phyloP scores from a whole-genome alignment of 2,888 invertebrate species.

The Himalopsyche anomala region DNA sequence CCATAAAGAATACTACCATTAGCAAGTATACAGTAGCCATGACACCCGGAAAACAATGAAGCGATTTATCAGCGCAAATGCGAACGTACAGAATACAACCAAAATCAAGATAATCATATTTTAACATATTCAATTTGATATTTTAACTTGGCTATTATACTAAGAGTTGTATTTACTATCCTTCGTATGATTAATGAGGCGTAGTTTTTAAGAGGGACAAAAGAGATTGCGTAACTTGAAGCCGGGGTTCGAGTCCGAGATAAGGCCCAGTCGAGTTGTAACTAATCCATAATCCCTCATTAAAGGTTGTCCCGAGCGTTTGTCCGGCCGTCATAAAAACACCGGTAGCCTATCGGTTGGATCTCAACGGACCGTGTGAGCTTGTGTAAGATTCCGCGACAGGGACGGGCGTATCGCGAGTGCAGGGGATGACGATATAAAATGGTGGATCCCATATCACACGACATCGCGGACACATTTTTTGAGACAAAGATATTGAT shows the following conservation, averaged over 20 bases:
- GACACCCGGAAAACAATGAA: slow-evolving; percentile 64
- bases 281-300: slow-evolving; percentile 61
- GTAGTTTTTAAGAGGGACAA: slow-evolving; percentile 41
- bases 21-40: slow-evolving; percentile 63
- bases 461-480: slow-evolving; percentile 40
- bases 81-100: slow-evolving; percentile 44
- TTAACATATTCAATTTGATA: slow-evolving; percentile 59
- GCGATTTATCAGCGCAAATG: slow-evolving; percentile 65
- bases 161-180: background rate
- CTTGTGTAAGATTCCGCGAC: slow-evolving; percentile 44
- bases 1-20: slow-evolving; percentile 63
- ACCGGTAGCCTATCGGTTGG: slow-evolving; percentile 61
- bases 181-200: slow-evolving; percentile 51
- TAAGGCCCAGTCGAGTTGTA: slow-evolving; percentile 47
- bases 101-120: slow-evolving; percentile 59
- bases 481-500: slow-evolving; percentile 28
- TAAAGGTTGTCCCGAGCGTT: slow-evolving; percentile 55
- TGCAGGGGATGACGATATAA: slow-evolving; percentile 41
- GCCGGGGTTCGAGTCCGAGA: slow-evolving; percentile 41
- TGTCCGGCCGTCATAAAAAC: slow-evolving; percentile 57
- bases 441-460: slow-evolving; percentile 39
- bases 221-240: slow-evolving; percentile 45
- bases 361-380: slow-evolving; percentile 42
- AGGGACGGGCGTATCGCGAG: slow-evolving; percentile 42
- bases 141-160: slow-evolving; percentile 52